Conservation (phyloP, 2,113 vertebrate genomes). For the Caracal caracal region DNA sequence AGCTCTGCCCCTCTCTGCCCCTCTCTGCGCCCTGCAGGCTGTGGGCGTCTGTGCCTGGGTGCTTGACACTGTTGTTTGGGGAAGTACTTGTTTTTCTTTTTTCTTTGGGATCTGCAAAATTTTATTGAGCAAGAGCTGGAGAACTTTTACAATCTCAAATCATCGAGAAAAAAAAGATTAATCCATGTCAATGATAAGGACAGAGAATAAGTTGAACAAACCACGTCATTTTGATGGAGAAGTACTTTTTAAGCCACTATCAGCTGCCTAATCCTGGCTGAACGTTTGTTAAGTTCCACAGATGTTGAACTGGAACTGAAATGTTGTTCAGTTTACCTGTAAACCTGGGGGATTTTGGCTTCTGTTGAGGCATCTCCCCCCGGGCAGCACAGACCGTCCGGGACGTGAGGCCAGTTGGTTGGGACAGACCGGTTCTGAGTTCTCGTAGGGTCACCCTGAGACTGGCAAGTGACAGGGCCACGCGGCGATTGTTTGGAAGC, state of each 20-base stretch:
- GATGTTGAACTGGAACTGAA: too few species aligned
- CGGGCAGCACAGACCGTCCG: not conserved
- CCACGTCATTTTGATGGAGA: constrained; percentile 78
- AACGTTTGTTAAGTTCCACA: not conserved
- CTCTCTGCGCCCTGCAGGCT: not conserved
- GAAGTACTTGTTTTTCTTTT: not conserved
- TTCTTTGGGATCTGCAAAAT: constrained; percentile 86
- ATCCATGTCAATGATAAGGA: constrained; percentile 85
- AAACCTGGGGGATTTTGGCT: not conserved
- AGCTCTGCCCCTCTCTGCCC: not conserved
- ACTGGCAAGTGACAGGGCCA: too few species aligned
- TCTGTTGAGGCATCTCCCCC: not conserved
- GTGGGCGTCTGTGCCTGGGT: rapidly evolving
- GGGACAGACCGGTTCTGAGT: not conserved
- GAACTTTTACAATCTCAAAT: constrained; percentile 89
- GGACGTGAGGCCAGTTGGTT: not conserved
- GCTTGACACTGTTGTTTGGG: not conserved
- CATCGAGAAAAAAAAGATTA: constrained; percentile 86
- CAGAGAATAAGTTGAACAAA: constrained; percentile 88
- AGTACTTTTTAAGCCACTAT: not conserved
- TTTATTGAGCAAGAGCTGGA: constrained; percentile 92
- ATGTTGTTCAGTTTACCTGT: not conserved
- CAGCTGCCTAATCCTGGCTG: not conserved
- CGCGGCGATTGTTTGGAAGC: not conserved
- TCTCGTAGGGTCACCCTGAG: not conserved